Evolutionary conservation across 30 jellyfish, hydroid and myxozoan species (phyloP).

Genomic region (Chironex yamaguchii): DNA sequence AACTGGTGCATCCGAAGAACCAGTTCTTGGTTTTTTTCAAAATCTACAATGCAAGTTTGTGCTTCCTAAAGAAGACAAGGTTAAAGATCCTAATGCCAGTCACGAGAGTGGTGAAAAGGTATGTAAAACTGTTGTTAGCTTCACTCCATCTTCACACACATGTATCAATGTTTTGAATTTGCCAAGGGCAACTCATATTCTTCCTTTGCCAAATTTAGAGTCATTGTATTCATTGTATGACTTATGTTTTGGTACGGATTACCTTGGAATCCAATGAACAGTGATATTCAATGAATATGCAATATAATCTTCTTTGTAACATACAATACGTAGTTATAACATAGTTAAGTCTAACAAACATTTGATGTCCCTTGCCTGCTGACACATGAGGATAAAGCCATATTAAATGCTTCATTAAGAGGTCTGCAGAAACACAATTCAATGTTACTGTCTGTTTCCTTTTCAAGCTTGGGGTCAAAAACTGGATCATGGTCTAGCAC

Average conservation of each 20-base stretch:
- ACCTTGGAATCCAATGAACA: slow-evolving; percentile 28
- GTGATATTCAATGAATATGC: no score
- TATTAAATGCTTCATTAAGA: no score
- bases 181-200: slow-evolving; percentile 34
- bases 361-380: no score
- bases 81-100: not conserved
- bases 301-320: no score
- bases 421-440: no score
- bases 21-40: slow-evolving; percentile 26
- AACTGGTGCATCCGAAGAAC: slow-evolving; percentile 64
- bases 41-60: slow-evolving; percentile 19
- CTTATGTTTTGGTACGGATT: not conserved
- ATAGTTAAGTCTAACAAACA: no score
- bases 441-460: no score
- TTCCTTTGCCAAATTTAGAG: slow-evolving; percentile 13
- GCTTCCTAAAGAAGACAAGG: not conserved
- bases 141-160: slow-evolving; percentile 36
- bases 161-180: slow-evolving; percentile 25
- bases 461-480: no score
- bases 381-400: no score
- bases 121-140: not conserved
- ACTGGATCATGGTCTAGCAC: no score
- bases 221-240: slow-evolving; percentile 10
- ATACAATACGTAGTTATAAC: no score
- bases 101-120: slow-evolving; percentile 1